Evolutionary conservation across 2,888 invertebrate genomes (phyloP).

Genomic region (Scaptomyza parva): DNA sequence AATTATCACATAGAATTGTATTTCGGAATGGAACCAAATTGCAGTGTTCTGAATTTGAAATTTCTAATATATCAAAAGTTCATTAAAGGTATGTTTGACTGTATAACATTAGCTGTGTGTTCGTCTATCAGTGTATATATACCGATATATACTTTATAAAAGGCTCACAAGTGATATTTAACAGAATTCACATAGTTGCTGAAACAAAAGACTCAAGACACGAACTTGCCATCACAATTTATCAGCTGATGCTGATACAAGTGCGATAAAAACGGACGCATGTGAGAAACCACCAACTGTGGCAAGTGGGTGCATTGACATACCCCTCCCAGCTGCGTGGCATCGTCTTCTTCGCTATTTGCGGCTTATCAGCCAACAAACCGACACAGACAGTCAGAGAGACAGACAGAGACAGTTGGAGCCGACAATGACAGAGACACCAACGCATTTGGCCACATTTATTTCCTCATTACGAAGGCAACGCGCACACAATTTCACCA

Average conservation of each 20-base stretch:
- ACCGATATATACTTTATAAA: background rate
- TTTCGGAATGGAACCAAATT: no score
- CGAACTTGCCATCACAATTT: slow-evolving; percentile 51
- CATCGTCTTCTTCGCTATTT: slow-evolving; percentile 27
- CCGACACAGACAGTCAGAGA: background rate
- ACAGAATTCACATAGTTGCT: slow-evolving; percentile 18
- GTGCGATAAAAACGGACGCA: slow-evolving; percentile 35
- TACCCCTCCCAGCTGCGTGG: slow-evolving; percentile 10
- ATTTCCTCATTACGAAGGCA: slow-evolving; percentile 76
- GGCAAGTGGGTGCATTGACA: slow-evolving; percentile 62
- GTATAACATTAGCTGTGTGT: background rate
- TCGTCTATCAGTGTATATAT: background rate
- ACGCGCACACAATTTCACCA: slow-evolving; percentile 48
- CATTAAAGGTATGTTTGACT: no score
- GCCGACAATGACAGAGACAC: slow-evolving; percentile 25
- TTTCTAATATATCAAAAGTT: no score
- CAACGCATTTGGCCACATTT: slow-evolving; percentile 74
- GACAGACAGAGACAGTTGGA: background rate
- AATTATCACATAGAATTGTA: no score
- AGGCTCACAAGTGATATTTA: slow-evolving; percentile 2
- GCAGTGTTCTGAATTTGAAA: no score
- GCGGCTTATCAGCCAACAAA: slow-evolving; percentile 48
- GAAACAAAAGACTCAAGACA: slow-evolving; percentile 57
- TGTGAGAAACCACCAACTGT: slow-evolving; percentile 42
- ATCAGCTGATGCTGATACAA: slow-evolving; percentile 40